Conservation (phyloP, 1,140 invertebrate species). For the Drosophila tsacasi region DNA sequence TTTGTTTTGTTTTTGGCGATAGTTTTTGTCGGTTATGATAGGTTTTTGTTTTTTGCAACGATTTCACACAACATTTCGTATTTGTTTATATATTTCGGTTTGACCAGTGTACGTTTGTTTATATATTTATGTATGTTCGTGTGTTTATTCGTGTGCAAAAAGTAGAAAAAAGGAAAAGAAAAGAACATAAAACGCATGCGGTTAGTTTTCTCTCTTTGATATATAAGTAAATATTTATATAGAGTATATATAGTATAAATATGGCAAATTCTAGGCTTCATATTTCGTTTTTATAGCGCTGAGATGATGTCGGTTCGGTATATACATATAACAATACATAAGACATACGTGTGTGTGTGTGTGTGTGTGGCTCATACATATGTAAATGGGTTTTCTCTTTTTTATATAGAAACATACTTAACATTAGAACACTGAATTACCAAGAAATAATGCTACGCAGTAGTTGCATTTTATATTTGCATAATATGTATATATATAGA, state of each 20-base stretch:
- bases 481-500: conserved; percentile 39
- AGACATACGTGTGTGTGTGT: conserved; percentile 81
- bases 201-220: conserved; percentile 82
- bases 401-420: conserved; percentile 76
- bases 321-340: conserved; percentile 84
- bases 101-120: conserved; percentile 61
- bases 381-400: conserved; percentile 58
- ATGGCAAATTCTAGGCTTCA: conserved; percentile 78
- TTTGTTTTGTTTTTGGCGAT: conserved; percentile 49
- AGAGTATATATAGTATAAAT: conserved; percentile 52
- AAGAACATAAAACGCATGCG: conserved; percentile 85
- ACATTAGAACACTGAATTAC: conserved; percentile 77
- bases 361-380: conserved; percentile 62
- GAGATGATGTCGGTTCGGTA: conserved; percentile 60
- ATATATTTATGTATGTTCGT: conserved; percentile 45
- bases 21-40: conserved; percentile 36
- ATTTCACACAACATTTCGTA: conserved; percentile 73
- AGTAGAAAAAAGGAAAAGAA: conserved; percentile 84
- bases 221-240: conserved; percentile 80
- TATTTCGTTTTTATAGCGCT: conserved; percentile 64
- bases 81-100: conserved; percentile 26
- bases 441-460: conserved; percentile 76
- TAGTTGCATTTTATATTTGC: conserved; percentile 52
- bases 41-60: conserved; percentile 66
- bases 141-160: conserved; percentile 76